A percentile compares a stretch with the other conserved stretches of the same genome.
Evolutionary conservation across 2,113 vertebrate genomes (phyloP).

Genomic region (Barnardius zonarius): DNA sequence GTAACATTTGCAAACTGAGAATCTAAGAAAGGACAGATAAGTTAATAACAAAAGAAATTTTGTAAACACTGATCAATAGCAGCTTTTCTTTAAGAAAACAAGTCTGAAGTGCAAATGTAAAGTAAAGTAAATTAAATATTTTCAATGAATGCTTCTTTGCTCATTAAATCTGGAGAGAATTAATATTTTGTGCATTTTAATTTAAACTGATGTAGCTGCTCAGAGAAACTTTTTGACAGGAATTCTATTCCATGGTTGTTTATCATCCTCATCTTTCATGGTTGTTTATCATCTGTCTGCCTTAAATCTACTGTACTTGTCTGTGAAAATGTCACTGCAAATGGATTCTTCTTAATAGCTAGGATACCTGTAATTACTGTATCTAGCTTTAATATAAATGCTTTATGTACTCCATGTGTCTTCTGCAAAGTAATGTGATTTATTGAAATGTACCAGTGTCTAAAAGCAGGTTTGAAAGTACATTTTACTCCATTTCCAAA

Average conservation of each 20-base stretch:
- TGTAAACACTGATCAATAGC: neutral
- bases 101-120: neutral
- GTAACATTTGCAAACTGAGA: neutral
- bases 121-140: neutral
- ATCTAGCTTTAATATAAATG: neutral
- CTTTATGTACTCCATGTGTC: neutral
- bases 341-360: neutral
- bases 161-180: neutral
- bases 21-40: neutral
- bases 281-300: neutral
- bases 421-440: neutral
- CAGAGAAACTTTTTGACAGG: neutral
- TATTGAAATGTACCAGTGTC: neutral
- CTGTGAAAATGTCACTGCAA: neutral
- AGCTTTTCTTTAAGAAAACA: neutral
- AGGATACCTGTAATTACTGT: neutral
- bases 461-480: neutral
- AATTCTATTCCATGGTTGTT: neutral
- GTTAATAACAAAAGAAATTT: neutral
- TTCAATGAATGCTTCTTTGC: neutral
- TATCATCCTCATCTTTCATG: neutral
- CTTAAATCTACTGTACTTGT: neutral
- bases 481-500: neutral
- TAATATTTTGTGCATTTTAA: neutral
- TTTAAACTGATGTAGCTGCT: neutral